Conservation (phyloP, 1,140 invertebrate genomes). For the Diachasma alloeum region DNA sequence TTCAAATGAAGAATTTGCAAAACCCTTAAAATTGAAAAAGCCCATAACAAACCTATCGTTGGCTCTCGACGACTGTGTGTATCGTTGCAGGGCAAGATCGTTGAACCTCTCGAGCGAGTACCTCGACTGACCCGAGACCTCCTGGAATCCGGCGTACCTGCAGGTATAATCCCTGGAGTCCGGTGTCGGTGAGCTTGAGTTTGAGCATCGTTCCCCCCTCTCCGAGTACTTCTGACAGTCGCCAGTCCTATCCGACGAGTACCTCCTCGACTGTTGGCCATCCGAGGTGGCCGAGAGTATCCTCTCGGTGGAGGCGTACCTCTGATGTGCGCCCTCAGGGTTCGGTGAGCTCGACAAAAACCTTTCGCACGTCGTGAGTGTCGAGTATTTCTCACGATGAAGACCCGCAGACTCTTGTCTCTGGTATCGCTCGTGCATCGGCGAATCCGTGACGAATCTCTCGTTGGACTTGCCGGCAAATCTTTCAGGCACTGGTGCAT, state of each 20-base stretch:
- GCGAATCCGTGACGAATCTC: constrained; percentile 41
- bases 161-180: constrained; percentile 42
- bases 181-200: constrained; percentile 44
- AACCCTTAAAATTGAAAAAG: too few relatives aligned
- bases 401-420: constrained; percentile 33
- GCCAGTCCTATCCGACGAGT: constrained; percentile 43
- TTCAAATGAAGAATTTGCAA: too few relatives aligned
- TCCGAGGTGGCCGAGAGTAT: constrained; percentile 31
- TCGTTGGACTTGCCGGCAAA: constrained; percentile 47
- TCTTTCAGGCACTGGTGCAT: constrained; percentile 56
- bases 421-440: constrained; percentile 52
- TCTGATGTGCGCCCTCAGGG: constrained; percentile 50
- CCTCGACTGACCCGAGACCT: constrained; percentile 37
- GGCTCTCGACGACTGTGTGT: constrained; percentile 63
- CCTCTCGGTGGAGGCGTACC: constrained; percentile 56
- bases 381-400: constrained; percentile 49
- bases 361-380: constrained; percentile 47
- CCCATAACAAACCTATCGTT: constrained; percentile 44
- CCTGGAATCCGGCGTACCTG: constrained; percentile 47
- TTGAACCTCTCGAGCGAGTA: constrained; percentile 63
- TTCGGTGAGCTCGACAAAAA: constrained; percentile 54
- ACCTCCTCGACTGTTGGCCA: constrained; percentile 30
- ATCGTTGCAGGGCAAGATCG: constrained; percentile 63
- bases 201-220: constrained; percentile 38
- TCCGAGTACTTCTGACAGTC: constrained; percentile 57